Base-by-base conservation (phyloP, 35 echinoderm and acorn worm genomes). In the Hemicentrotus pulcherrimus region DNA sequence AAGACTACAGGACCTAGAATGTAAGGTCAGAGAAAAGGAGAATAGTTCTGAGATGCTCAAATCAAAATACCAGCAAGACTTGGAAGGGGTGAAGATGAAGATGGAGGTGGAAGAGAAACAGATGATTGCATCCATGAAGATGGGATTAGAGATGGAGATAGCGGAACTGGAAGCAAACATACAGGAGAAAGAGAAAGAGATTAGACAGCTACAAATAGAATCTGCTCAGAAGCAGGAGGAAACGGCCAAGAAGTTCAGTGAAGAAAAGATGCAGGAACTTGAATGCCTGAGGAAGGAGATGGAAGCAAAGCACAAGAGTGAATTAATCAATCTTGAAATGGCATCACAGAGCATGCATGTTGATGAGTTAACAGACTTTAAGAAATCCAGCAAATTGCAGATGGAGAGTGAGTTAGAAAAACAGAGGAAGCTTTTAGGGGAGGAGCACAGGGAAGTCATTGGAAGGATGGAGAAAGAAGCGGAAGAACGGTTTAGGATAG, bases 91-190 rank as follows among this genome's bases (percentile, higher is more conserved):
- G 18, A 95, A 92, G 91, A 48, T 5, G 22, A 92, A 98, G 47
- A 48, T 95, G 65, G 94, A 98, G 47, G 96, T 87, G 59, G 92
- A 96, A 59, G 86, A 95, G 47, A 94, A 96, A 3, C 33, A 96
- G 46, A 94, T 94, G 22, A 94, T 91, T 46, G 92, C 96, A 32
- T 48, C 95, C 32, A 46, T 98, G 71, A 97, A 97, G 86, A 98
- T 97, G 95, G 96, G 95, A 48, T 92, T 88, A 32, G 96, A 94
- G 55, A 98, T 96, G 94, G 96, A 97, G 71, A 95, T 98, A 18
- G 91, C 96, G 46, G 97, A 98, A 4, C 91, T 98, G 85, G 94
- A 97, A 70, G 88, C 88, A 22, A 96, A 96, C 19, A 86, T 98
- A 28, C 92, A 96, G 47, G 94, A 96, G 52, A 97, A 97, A 46